Evolutionary conservation across 2,797 vertebrate species (phyloP).

Genomic region (Poecilia gillii): DNA sequence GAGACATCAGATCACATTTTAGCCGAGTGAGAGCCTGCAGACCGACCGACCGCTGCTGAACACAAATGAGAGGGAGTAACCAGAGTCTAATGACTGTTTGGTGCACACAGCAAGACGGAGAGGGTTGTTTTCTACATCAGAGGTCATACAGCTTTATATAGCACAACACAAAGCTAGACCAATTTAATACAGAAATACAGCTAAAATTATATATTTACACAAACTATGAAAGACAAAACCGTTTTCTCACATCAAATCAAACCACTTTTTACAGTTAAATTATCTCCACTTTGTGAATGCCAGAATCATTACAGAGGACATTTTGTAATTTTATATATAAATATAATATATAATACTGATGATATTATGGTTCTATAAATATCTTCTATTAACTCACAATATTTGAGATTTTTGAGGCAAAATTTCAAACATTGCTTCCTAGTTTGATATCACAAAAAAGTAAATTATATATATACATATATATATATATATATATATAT

Average conservation of each 20-base stretch:
- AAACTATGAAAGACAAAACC: neutral
- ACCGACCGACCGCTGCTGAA: conserved; percentile 1
- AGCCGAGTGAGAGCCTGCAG: conserved; percentile 21
- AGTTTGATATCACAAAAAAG: too few relatives aligned
- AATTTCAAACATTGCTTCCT: neutral
- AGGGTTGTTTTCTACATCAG: conserved; percentile 17
- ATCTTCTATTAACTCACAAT: neutral
- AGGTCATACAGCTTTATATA: conserved; percentile 17
- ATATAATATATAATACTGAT: neutral
- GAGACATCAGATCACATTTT: conserved; percentile 51
- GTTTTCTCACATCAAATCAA: neutral
- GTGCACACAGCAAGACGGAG: conserved; percentile 18
- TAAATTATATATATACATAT: too few relatives aligned
- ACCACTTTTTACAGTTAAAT: neutral
- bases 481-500: too few relatives aligned
- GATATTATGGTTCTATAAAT: neutral
- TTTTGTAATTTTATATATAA: neutral
- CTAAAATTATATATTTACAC: neutral
- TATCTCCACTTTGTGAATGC: neutral
- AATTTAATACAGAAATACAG: neutral
- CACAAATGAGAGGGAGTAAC: conserved; percentile 28
- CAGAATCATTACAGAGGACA: neutral
- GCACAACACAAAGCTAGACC: neutral
- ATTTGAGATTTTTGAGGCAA: neutral
- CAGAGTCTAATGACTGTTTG: conserved; percentile 34